These are phyloP conservation scores for Sebastes cheni DNA, from an alignment of 2,797 vertebrate genomes.

Conservation along the genomic window DNA sequence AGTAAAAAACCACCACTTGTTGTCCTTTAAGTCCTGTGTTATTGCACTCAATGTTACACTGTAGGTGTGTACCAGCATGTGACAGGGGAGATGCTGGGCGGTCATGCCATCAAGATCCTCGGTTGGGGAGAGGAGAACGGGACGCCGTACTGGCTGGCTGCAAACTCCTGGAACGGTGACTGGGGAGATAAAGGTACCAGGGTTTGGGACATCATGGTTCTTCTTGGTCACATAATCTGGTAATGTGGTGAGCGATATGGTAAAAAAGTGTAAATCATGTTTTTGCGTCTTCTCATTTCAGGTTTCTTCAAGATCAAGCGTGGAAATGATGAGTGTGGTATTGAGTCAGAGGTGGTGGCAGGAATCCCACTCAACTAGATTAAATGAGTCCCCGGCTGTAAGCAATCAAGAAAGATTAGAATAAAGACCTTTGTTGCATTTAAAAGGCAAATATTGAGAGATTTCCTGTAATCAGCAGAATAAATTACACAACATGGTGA, in stretches of 20 bases:
- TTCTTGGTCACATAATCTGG: not conserved
- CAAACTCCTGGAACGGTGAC: conserved; percentile 96
- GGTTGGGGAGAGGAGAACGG: conserved; percentile 91
- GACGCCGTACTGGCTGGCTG: conserved; percentile 91
- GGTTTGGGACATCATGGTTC: not conserved
- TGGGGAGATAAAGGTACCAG: conserved; percentile 91
- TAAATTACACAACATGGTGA: not conserved
- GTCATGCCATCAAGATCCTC: conserved; percentile 91
- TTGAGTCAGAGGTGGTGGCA: conserved; percentile 89
- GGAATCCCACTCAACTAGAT: conserved; percentile 81
- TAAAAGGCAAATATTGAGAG: not conserved
- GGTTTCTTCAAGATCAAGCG: conserved; percentile 94
- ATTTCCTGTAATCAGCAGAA: not conserved
- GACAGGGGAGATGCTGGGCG: conserved; percentile 86
- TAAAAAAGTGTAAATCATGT: not conserved
- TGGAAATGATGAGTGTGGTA: conserved; percentile 90
- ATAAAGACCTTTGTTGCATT: not conserved
- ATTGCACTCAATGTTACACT: not conserved
- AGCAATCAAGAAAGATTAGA: not conserved
- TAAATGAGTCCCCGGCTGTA: not conserved
- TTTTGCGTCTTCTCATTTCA: conserved; percentile 51
- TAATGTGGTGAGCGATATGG: not conserved
- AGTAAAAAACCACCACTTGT: too few species aligned
- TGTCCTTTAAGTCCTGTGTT: not conserved
- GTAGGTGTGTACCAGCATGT: conserved; percentile 93